phyloP scores from a whole-genome alignment of 2,797 vertebrate genomes.

The Falco cherrug region DNA sequence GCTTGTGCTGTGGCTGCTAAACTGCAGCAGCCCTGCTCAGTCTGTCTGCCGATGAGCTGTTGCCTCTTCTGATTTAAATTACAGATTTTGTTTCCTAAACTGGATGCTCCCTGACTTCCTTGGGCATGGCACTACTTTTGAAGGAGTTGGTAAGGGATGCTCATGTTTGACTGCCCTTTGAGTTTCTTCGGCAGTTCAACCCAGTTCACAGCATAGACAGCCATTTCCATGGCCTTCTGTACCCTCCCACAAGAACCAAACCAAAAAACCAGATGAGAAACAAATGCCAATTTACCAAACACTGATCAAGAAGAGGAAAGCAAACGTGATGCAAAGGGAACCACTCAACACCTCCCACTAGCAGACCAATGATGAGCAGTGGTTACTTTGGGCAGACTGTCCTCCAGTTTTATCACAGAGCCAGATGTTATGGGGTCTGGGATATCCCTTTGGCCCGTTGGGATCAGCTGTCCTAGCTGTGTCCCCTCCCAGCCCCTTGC shows the following conservation, averaged over 20 bases:
- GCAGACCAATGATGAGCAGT: accelerated
- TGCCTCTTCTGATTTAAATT: background rate
- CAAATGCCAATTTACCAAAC: background rate
- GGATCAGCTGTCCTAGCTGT: background rate
- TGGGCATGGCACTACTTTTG: background rate
- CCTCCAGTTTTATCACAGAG: background rate
- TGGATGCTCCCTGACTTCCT: background rate
- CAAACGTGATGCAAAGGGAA: background rate
- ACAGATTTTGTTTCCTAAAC: background rate
- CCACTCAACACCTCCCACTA: accelerated
- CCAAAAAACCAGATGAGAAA: background rate
- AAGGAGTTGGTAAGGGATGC: background rate
- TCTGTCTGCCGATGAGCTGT: background rate
- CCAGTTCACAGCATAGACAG: background rate
- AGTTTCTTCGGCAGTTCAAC: background rate
- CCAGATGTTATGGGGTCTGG: background rate
- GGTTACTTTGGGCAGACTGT: background rate
- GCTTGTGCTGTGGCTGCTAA: background rate
- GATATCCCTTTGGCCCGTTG: background rate
- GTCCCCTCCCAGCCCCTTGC: background rate
- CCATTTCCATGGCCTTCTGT: background rate
- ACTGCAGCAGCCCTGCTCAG: background rate
- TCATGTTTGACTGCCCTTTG: background rate
- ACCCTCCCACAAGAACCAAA: background rate
- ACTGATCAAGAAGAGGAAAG: background rate